Percentiles rank a stretch among this genome's conserved stretches.
Evolutionary conservation across 2,888 invertebrate species (phyloP).

Genomic region (Celastrina argiolus): DNA sequence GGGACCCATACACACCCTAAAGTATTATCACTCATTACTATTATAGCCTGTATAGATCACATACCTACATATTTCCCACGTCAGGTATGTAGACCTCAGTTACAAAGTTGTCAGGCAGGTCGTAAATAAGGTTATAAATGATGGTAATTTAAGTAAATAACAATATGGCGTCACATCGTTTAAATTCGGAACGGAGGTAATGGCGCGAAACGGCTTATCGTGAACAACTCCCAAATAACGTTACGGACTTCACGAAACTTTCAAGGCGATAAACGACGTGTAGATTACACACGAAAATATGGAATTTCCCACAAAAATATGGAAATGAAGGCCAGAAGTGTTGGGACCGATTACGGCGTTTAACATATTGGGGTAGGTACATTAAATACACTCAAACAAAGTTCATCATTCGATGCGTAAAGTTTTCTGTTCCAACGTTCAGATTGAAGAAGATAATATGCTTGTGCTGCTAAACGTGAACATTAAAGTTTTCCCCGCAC

Average conservation of each 20-base stretch:
- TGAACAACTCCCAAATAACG: neutral
- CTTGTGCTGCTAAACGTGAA: neutral
- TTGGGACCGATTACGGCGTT: neutral
- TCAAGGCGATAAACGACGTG: neutral
- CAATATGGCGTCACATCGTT: slow-evolving; percentile 8
- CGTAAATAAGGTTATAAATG: neutral
- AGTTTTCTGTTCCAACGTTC: too few species aligned
- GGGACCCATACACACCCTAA: too few species aligned
- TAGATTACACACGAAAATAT: neutral
- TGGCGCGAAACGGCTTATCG: slow-evolving; percentile 11
- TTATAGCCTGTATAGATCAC: too few species aligned
- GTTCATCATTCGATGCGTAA: neutral
- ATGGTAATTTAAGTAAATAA: neutral
- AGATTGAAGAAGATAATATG: too few species aligned
- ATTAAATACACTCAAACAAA: neutral
- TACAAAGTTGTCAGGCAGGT: neutral
- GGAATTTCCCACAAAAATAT: neutral
- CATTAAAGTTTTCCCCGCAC: neutral
- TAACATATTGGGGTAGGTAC: neutral
- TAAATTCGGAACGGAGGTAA: slow-evolving; percentile 10
- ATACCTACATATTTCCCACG: neutral
- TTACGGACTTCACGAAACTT: neutral
- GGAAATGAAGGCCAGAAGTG: neutral
- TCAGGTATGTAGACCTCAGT: neutral
- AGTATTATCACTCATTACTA: too few species aligned